phyloP scores from a whole-genome alignment of 2,888 invertebrate species.

The Limenitis camilla region DNA sequence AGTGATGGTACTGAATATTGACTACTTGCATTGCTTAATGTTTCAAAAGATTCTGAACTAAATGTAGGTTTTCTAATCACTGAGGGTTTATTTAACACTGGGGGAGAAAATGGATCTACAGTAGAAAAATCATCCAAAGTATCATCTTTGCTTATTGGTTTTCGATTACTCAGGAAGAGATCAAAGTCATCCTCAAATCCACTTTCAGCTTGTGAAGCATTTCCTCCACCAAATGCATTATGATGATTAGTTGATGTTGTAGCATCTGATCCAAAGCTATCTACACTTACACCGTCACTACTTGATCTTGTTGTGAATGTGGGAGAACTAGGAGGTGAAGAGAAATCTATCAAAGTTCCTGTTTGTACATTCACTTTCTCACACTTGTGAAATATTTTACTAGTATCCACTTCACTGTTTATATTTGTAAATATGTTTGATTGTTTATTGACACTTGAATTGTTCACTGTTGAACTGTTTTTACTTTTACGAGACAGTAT shows the following conservation, averaged over 20 bases:
- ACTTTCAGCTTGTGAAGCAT: slow-evolving; percentile 82
- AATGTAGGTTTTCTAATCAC: slow-evolving; percentile 70
- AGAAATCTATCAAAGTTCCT: slow-evolving; percentile 79
- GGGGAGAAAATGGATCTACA: slow-evolving; percentile 74
- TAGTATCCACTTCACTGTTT: slow-evolving; percentile 48
- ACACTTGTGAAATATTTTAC: slow-evolving; percentile 63
- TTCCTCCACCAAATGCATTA: slow-evolving; percentile 73
- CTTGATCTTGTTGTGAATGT: slow-evolving; percentile 83
- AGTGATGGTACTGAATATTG: slow-evolving; percentile 53
- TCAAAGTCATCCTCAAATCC: slow-evolving; percentile 91
- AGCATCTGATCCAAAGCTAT: slow-evolving; percentile 84
- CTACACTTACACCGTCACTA: slow-evolving; percentile 83
- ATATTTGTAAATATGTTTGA: slow-evolving; percentile 37
- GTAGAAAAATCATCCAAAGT: slow-evolving; percentile 71
- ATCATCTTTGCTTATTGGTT: slow-evolving; percentile 49
- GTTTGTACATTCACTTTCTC: slow-evolving; percentile 63
- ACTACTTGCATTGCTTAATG: slow-evolving; percentile 60
- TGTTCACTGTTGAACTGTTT: slow-evolving; percentile 31
- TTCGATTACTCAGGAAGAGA: slow-evolving; percentile 72
- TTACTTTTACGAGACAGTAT: slow-evolving; percentile 58
- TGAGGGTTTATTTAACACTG: slow-evolving; percentile 42
- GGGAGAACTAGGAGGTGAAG: slow-evolving; percentile 83
- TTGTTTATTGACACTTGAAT: slow-evolving; percentile 31
- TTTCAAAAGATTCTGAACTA: slow-evolving; percentile 79
- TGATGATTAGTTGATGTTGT: slow-evolving; percentile 74